phyloP scores from a whole-genome alignment of 2,113 vertebrate genomes.

The Amazona guildingii region DNA sequence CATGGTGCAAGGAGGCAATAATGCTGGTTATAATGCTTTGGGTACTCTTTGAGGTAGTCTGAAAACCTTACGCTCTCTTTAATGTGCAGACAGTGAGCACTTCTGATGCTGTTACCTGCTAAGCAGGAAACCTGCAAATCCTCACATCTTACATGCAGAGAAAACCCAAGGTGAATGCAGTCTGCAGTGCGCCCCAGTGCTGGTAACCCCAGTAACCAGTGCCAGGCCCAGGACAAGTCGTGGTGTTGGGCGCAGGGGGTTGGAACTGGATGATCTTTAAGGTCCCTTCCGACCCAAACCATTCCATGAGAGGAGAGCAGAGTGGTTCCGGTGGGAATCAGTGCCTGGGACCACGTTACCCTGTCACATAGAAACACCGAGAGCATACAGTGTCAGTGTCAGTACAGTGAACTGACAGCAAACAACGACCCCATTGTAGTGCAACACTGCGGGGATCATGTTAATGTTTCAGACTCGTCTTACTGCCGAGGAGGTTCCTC shows the following conservation, averaged over 20 bases:
- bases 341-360: not conserved
- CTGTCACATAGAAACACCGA: not conserved
- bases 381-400: accelerated
- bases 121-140: not conserved
- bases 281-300: not conserved
- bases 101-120: not conserved
- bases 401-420: not conserved
- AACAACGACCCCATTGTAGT: not conserved
- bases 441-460: no score
- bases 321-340: not conserved
- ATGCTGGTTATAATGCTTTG: not conserved
- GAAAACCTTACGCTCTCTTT: no score
- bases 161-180: not conserved
- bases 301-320: not conserved
- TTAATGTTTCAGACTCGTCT: not conserved
- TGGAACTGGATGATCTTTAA: not conserved
- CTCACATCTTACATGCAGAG: accelerated
- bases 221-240: not conserved
- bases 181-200: not conserved
- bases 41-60: not conserved
- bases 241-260: not conserved
- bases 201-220: not conserved
- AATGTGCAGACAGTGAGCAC: not conserved
- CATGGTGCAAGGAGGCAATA: not conserved
- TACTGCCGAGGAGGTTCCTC: not conserved